Base-by-base conservation (phyloP, 2,888 invertebrate genomes). In the Villa cingulata region DNA sequence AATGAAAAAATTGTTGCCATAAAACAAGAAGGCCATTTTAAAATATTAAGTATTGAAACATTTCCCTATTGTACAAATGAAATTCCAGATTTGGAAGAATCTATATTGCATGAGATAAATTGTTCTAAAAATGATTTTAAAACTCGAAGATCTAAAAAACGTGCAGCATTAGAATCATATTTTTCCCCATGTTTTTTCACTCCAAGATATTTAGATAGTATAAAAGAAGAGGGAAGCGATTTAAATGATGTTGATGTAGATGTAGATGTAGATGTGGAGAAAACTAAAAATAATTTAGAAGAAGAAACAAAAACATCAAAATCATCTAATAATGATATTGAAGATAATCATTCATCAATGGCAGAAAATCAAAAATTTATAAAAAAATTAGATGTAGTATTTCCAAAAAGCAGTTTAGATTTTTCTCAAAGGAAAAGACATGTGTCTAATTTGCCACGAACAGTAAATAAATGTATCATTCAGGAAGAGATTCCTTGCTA, bases 191-290 rank as follows among this genome's bases (percentile, higher is more conserved):
- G 74, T 41, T 68, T 71, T 50, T 66, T 78, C 9, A 77, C 78
- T 58, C 78, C 80, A 14, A 74, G 83, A 60, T 81, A 76, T 54
- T 70, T 86, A 59, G 85, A 84, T 60, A 83, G 82, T 7, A 86
- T 86, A 54, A 79, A 80, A 58, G 86, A 86, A 66, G 86, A 86
- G 70, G 77, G 76, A 4, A 83, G 83, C 59, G 80, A 82, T 58
- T 72, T 77, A 6, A 79, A 78, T 54, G 73, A 77, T 53, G n/a
- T n/a, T n/a, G n/a, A n/a, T n/a, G n/a, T n/a, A n/a, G n/a, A n/a
- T n/a, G n/a, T n/a, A n/a, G n/a, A n/a, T n/a, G n/a, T n/a, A n/a
- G n/a, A n/a, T n/a, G 71, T 75, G 55, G 74, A 79, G 56, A 68
- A 63, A 67, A n/a, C n/a, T n/a, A 71, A 61, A 68, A 74, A 56